Evolutionary conservation across 2,888 invertebrate genomes (phyloP), one percentile per base, ranked within the genome.

Genomic region (Phortica magna): DNA sequence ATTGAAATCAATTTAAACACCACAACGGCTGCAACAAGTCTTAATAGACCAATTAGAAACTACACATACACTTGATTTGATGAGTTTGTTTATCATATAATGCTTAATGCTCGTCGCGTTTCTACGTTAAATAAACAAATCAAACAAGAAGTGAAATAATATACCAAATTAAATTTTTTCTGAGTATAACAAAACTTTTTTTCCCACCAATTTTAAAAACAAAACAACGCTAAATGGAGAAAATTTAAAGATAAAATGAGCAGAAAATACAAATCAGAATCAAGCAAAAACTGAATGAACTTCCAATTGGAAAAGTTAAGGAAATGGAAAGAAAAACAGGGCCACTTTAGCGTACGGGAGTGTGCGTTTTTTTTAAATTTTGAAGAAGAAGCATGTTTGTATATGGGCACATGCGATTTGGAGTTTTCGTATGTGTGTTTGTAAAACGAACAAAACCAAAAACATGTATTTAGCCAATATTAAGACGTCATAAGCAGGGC

Each of bases 1-100:
- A 85, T 87, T 85, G 82, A 85, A 85, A 87, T 87, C 88, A 85
- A 87, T 85, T 85, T 82, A 84, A 73, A 81, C 73, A 77, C 57
- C 17, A 59, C 12, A n/a, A 78, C 73, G 74, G 61, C 65, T 57
- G 73, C 73, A 77, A 55, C 73, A 73, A 22, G 76, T 75, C 64
- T 71, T 70, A 77, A 78, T 75, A 77, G 75, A 55, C 73, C 75
- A 43, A 79, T 57, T 72, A 61, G 64, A 43, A 73, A 71, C 57
- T 43, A 76, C 67, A 76, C 74, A 75, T 59, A 80, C 65, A 73
- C 74, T 80, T 48, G 3, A 48, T 48, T 48, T 48, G 0, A 31
- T 31, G 1, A 31, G 31, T 31, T 31, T 31, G 31, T 31, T 31
- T 31, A 31, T 31, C 31, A 31, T 31, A 1, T 31, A 31, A 31